phyloP scores from a whole-genome alignment of 2,888 invertebrate species.

The Meteorus colon region DNA sequence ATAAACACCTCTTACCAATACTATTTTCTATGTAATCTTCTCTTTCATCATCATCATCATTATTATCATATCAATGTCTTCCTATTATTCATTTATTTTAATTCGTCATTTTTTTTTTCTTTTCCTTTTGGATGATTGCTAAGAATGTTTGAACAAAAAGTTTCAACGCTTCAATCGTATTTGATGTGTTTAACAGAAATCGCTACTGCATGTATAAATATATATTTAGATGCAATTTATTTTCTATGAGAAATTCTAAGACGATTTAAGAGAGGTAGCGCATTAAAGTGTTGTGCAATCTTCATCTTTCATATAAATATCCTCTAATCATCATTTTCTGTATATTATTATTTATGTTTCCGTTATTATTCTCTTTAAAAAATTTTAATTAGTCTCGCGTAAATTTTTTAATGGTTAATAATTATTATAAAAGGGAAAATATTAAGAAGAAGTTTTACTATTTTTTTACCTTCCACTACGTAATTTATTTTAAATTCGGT shows the following conservation, averaged over 20 bases:
- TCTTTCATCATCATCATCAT: conserved; percentile 19
- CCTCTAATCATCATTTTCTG: conserved; percentile 1
- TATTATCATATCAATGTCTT: not conserved
- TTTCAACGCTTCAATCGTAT: not conserved
- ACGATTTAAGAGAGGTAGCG: not conserved
- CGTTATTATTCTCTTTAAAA: not conserved
- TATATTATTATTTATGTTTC: not conserved
- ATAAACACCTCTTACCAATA: conserved; percentile 15
- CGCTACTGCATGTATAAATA: not conserved
- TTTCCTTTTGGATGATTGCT: not conserved
- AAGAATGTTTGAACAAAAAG: not conserved
- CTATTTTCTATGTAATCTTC: conserved; percentile 11
- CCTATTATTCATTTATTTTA: not conserved
- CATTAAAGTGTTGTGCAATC: not conserved
- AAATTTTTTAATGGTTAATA: not conserved
- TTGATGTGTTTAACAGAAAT: not conserved
- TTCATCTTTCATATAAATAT: not conserved
- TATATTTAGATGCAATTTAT: not conserved
- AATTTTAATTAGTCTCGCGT: not conserved
- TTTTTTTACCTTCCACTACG: not conserved
- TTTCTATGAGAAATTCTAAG: not conserved
- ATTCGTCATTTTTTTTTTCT: not conserved
- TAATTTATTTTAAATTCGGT: not conserved
- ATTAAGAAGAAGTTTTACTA: not conserved
- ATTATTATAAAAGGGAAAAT: not conserved